Conservation (phyloP, 1,140 invertebrate species). For the Ganaspis sp. region DNA sequence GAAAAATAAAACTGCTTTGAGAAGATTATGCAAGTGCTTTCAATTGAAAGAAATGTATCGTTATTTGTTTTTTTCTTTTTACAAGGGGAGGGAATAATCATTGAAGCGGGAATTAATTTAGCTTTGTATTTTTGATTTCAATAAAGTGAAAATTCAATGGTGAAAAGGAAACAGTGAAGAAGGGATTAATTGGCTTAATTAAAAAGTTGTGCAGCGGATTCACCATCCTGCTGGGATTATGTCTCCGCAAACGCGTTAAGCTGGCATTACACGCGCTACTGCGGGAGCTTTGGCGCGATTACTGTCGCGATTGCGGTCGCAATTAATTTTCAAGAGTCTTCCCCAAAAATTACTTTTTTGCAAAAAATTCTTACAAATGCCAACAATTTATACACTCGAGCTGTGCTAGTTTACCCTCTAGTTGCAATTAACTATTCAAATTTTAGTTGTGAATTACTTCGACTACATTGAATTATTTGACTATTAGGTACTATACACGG, state of each 20-base stretch:
- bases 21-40: no score
- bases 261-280: conserved; percentile 20
- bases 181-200: conserved; percentile 30
- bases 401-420: neutral
- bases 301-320: conserved; percentile 22
- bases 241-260: conserved; percentile 29
- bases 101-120: neutral
- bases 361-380: neutral
- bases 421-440: no score
- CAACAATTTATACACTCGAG: no score
- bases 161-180: conserved; percentile 1
- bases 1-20: no score
- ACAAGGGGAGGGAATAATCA: neutral
- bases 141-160: neutral
- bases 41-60: no score
- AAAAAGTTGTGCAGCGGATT: conserved; percentile 26
- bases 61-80: neutral
- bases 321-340: conserved; percentile 7
- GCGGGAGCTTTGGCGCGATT: neutral
- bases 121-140: neutral
- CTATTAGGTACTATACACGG: no score
- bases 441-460: no score
- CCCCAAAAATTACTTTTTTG: neutral
- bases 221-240: conserved; percentile 28
- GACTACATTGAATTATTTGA: no score